These are phyloP conservation scores for Crepidodera aurea DNA, from an alignment of 2,888 invertebrate genomes.

Conservation along the genomic window DNA sequence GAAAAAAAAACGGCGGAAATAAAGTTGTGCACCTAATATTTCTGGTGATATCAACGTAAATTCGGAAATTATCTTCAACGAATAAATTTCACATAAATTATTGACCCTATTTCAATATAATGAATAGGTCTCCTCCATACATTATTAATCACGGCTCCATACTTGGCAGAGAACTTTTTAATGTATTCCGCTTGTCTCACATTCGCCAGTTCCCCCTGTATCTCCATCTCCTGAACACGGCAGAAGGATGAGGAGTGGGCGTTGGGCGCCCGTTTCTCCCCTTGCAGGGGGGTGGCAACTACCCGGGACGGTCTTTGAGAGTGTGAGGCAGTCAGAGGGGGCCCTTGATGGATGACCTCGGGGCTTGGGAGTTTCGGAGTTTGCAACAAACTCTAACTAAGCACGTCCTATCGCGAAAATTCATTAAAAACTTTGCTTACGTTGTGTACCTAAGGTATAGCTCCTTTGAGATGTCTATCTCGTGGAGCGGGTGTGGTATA, in stretches of 20 bases:
- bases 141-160: conserved; percentile 49
- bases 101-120: conserved; percentile 49
- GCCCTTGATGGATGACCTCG: conserved; percentile 63
- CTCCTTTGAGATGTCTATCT: conserved; percentile 51
- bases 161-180: conserved; percentile 46
- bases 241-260: conserved; percentile 53
- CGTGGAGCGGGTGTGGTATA: neutral
- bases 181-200: conserved; percentile 48
- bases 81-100: conserved; percentile 42
- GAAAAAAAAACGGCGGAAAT: too few relatives aligned
- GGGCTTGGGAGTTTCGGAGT: conserved; percentile 54
- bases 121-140: conserved; percentile 47
- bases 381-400: conserved; percentile 43
- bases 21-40: too few relatives aligned
- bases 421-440: conserved; percentile 53
- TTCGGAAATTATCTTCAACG: conserved; percentile 9
- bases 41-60: neutral
- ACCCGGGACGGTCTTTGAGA: conserved; percentile 50
- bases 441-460: conserved; percentile 51
- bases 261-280: conserved; percentile 44
- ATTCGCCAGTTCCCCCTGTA: conserved; percentile 43
- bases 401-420: conserved; percentile 45
- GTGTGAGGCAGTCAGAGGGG: conserved; percentile 55
- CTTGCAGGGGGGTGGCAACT: conserved; percentile 50
- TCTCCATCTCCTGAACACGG: conserved; percentile 45